phyloP scores from a whole-genome alignment of 2,797 vertebrate species.

The Hippocampus kuda region DNA sequence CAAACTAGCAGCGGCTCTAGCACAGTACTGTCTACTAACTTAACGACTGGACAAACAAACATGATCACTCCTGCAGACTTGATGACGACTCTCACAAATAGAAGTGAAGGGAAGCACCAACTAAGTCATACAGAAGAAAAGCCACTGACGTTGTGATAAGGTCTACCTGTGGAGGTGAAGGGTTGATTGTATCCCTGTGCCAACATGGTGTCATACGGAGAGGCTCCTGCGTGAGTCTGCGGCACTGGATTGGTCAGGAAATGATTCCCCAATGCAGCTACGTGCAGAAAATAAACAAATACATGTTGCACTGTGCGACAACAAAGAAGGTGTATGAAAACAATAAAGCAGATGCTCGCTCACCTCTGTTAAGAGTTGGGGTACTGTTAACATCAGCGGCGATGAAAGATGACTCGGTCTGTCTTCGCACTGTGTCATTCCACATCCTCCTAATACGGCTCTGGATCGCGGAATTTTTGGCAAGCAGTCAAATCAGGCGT shows the following conservation, averaged over 20 bases:
- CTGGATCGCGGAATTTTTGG: conserved; percentile 50
- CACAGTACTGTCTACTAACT: neutral
- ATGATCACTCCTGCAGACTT: neutral
- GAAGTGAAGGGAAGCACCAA: neutral
- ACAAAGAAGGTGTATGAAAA: neutral
- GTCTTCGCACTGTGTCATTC: conserved; percentile 87
- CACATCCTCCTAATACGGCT: conserved; percentile 91
- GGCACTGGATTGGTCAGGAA: conserved; percentile 83
- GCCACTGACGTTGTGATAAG: neutral
- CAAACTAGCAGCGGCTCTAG: neutral
- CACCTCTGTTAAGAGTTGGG: conserved; percentile 85
- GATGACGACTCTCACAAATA: neutral
- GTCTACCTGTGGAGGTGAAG: conserved; percentile 80
- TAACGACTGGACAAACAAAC: no score
- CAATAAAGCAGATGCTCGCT: conserved; percentile 22
- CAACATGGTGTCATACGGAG: conserved; percentile 86
- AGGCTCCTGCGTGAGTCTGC: conserved; percentile 79
- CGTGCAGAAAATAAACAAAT: conserved; percentile 9
- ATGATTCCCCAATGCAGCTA: conserved; percentile 83
- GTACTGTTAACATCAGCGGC: conserved; percentile 86
- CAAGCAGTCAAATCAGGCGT: conserved; percentile 27
- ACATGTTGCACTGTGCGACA: neutral
- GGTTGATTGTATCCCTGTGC: conserved; percentile 81
- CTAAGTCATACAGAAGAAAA: conserved; percentile 2
- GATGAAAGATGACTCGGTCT: conserved; percentile 89